Conservation (phyloP, 2,888 invertebrate genomes). For the Bombylius discolor region DNA sequence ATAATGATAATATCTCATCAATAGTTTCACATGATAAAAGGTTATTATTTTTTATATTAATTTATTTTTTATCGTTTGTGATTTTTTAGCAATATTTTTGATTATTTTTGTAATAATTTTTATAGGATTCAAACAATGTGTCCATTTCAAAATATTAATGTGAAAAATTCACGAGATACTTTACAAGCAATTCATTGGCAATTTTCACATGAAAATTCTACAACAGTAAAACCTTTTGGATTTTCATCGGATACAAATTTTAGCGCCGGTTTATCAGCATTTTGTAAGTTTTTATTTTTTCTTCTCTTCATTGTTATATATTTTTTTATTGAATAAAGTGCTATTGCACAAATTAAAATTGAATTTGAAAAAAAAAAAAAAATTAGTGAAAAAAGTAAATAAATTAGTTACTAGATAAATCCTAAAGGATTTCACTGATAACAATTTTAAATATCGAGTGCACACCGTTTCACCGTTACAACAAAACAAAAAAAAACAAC, state of each 20-base stretch:
- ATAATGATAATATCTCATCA: not conserved
- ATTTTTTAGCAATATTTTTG: not conserved
- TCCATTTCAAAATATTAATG: not conserved
- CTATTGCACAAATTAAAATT: too few species aligned
- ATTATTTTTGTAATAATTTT: not conserved
- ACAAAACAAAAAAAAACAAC: too few species aligned
- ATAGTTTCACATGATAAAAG: too few species aligned
- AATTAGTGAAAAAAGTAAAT: too few species aligned
- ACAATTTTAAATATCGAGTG: too few species aligned
- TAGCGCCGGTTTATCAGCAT: slow-evolving; percentile 33
- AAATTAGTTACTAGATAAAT: too few species aligned
- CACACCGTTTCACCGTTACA: too few species aligned
- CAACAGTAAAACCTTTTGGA: slow-evolving; percentile 17
- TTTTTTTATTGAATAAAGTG: too few species aligned
- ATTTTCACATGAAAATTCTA: not conserved
- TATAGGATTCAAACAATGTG: not conserved
- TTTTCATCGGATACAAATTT: slow-evolving; percentile 30
- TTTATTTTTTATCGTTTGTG: not conserved
- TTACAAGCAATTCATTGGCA: not conserved
- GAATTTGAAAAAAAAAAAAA: too few species aligned
- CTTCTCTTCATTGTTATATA: not conserved
- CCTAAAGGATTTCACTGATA: too few species aligned
- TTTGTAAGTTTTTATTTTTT: slow-evolving; percentile 26
- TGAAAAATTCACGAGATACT: not conserved
- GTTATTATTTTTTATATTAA: not conserved